phyloP scores from a whole-genome alignment of 2,888 invertebrate genomes.

The Sabellastarte sp. region DNA sequence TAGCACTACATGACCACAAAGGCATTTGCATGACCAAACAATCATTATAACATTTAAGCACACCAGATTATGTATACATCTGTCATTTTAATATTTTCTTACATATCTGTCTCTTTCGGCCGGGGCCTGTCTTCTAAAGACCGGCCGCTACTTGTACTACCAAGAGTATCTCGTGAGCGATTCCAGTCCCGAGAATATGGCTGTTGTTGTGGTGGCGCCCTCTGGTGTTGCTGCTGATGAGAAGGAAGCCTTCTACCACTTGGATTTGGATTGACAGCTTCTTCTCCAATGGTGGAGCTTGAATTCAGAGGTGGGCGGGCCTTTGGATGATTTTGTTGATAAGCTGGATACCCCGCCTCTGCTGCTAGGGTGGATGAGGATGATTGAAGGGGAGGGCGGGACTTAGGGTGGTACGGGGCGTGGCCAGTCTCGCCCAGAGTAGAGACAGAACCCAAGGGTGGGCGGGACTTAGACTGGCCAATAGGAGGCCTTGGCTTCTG shows the following conservation, averaged over 20 bases:
- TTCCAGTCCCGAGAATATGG: not conserved
- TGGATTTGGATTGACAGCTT: not conserved
- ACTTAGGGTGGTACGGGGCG: not conserved
- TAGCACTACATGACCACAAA: too few species aligned
- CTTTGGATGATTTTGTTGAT: too few species aligned
- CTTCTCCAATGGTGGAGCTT: not conserved
- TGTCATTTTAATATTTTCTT: not conserved
- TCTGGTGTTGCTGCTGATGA: too few species aligned
- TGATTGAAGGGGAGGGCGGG: not conserved
- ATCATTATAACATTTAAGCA: too few species aligned
- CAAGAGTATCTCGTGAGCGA: not conserved
- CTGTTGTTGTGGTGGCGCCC: too few species aligned
- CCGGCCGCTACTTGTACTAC: not conserved
- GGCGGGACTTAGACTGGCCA: not conserved
- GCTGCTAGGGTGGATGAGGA: not conserved
- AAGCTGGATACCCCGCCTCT: not conserved
- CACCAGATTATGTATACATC: not conserved
- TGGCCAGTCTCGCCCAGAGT: too few species aligned
- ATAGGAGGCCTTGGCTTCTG: not conserved
- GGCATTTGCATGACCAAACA: too few species aligned
- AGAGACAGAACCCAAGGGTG: not conserved
- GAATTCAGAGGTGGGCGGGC: not conserved
- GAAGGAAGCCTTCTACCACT: too few species aligned
- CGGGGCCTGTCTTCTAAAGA: conserved; percentile 7
- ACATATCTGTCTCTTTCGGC: conserved; percentile 20